Conservation (phyloP, 1,140 invertebrate species). For the Daktulosphaira vitifoliae region DNA sequence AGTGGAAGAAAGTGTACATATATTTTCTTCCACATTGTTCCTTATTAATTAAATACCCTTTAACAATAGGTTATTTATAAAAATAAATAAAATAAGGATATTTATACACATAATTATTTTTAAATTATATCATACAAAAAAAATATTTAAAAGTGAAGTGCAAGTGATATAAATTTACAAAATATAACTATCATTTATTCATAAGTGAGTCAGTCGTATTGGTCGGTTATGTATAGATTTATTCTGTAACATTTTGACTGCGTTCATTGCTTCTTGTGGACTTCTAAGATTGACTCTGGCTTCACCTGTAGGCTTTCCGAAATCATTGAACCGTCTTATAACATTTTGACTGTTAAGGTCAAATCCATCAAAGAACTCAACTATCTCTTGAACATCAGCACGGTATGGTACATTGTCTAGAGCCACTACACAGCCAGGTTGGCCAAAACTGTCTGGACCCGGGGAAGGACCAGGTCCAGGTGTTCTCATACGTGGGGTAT, state of each 20-base stretch:
- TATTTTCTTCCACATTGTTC: too few relatives aligned
- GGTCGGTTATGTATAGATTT: conserved; percentile 42
- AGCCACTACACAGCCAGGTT: conserved; percentile 70
- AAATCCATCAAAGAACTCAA: conserved; percentile 73
- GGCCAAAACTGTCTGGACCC: conserved; percentile 55
- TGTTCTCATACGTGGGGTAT: conserved; percentile 12
- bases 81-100: too few relatives aligned
- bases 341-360: conserved; percentile 65
- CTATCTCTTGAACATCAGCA: conserved; percentile 75
- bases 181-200: too few relatives aligned
- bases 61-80: too few relatives aligned
- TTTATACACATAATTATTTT: too few relatives aligned
- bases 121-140: too few relatives aligned
- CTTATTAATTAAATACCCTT: too few relatives aligned
- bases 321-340: conserved; percentile 72
- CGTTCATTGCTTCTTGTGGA: conserved; percentile 64
- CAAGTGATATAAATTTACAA: too few relatives aligned
- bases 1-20: too few relatives aligned
- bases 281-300: conserved; percentile 72
- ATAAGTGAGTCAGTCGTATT: not conserved
- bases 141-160: too few relatives aligned
- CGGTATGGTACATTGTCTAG: conserved; percentile 80
- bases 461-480: not conserved
- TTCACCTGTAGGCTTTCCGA: conserved; percentile 77
- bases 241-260: conserved; percentile 51